Base-by-base conservation (phyloP, 2,113 vertebrate species). In the Scopus umbretta region DNA sequence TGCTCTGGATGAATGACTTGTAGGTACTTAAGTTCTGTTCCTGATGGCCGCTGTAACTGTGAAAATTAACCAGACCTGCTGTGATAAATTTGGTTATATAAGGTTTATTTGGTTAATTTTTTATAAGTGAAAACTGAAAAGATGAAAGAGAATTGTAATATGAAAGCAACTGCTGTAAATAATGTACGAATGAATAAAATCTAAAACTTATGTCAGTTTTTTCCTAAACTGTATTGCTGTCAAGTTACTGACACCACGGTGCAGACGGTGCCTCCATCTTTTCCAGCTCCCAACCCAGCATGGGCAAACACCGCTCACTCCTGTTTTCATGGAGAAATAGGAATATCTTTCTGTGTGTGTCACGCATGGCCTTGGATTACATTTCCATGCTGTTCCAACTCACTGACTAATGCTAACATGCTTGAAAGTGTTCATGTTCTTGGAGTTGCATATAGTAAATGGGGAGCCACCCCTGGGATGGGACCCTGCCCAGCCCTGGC, bases 81-180 rank as follows among this genome's bases (percentile, higher is more conserved):
- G 97, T 97, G 96, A 98, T 97, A 97, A 97, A 97, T 98, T 98
- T 98, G 94, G 87, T 97, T 97, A 98, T 96, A 97, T 98, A 98
- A 96, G 97, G 96, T 97, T 98, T 97, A 98, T 97, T 97, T 98
- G 98, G 98, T 97, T 98, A 97, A 88, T 97, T 98, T 98, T 98
- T 97, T 96, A 96, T 98, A 97, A 98, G 96, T 97, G 98, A 98
- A 98, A 98, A 97, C 96, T 99, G 98, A 98, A 98, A 98, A 98
- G 98, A 98, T 98, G 98, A 98, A 99, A 99, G 98, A 98, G 98
- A 98, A 98, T 98, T 99, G 98, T 98, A 98, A 98, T 98, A 98
- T 98, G 98, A 98, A 98, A 98, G 98, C 98, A 98, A 98, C 98
- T 98, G 98, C 98, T 99, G 99, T 99, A 99, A 98, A 99, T 99